phyloP scores from a whole-genome alignment of 2,797 vertebrate species.

The Cirrhinus molitorella region DNA sequence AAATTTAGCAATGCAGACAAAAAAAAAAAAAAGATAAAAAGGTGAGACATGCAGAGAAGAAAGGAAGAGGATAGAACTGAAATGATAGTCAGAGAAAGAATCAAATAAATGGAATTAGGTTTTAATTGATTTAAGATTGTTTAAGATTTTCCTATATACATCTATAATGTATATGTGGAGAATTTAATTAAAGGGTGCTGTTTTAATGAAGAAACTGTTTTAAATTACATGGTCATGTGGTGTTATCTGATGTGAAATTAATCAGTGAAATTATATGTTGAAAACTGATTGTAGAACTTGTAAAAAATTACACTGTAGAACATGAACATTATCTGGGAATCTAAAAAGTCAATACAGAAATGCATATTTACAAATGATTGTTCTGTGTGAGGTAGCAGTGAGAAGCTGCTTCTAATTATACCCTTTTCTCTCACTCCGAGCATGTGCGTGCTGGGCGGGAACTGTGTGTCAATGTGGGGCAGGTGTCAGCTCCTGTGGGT shows the following conservation, averaged over 20 bases:
- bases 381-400: constrained; percentile 1
- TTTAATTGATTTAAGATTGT: not conserved
- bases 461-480: constrained; percentile 15
- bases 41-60: not conserved
- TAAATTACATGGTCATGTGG: not conserved
- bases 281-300: not conserved
- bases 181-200: not conserved
- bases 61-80: not conserved
- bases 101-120: not conserved
- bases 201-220: not conserved
- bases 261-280: not conserved
- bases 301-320: not conserved
- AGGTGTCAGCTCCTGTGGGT: constrained; percentile 23
- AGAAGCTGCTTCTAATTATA: constrained; percentile 26
- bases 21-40: not conserved
- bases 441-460: not conserved
- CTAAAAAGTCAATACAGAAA: not conserved
- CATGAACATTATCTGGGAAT: constrained; percentile 6
- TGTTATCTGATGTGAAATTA: not conserved
- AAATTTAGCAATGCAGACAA: not conserved
- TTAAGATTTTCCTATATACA: not conserved
- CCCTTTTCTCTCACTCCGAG: constrained; percentile 15
- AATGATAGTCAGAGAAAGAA: not conserved
- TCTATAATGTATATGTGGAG: not conserved
- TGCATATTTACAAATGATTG: not conserved